Base-by-base conservation (phyloP, 2,113 vertebrate species). In the Paradoxurus hermaphroditus region DNA sequence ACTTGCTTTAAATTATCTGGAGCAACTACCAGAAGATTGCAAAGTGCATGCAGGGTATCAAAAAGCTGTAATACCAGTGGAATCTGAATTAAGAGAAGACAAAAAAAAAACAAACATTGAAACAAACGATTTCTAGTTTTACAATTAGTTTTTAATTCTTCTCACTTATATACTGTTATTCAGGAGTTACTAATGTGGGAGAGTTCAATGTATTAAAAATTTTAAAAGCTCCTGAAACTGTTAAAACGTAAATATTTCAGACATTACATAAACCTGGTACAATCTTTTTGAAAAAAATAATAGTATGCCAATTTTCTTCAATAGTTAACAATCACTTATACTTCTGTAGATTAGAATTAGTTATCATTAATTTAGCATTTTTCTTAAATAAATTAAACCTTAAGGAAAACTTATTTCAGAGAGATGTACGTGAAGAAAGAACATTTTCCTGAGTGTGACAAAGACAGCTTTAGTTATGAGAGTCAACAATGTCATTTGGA, bases 1-100 rank as follows among this genome's bases (percentile, higher is more conserved):
- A 99, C 99, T 98, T 99, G 99, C 98, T 99, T 99, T 97, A 99
- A 99, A 98, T 99, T 99, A 99, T 99, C 99, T 34, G 99, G 99
- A 93, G 99, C 99, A 67, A 99, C 99, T 27, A 99, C 99, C 98
- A 99, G 99, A 90, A 99, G 99, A 98, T 99, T 99, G 99, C 99
- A 99, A 97, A 99, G 99, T 96, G 99, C 99, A 90, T 99, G 99
- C 98, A 99, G 99, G 31, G 99, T 99, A 98, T 99, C 99, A 94
- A 99, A 99, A 97, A 99, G 99, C 96, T 99, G 99, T 98, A 99
- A 99, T 94, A 99, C 99, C 98, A 99, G 98, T 7, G 99, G 99
- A 94, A 99, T 99, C 99, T 99, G 98, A 34, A 97, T 93, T 85
- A 19, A 97, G 31, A 95, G 41, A 23, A 83, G 88, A 70, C 0